Conservation (phyloP, 2,888 invertebrate genomes). For the Deroplatys truncata region DNA sequence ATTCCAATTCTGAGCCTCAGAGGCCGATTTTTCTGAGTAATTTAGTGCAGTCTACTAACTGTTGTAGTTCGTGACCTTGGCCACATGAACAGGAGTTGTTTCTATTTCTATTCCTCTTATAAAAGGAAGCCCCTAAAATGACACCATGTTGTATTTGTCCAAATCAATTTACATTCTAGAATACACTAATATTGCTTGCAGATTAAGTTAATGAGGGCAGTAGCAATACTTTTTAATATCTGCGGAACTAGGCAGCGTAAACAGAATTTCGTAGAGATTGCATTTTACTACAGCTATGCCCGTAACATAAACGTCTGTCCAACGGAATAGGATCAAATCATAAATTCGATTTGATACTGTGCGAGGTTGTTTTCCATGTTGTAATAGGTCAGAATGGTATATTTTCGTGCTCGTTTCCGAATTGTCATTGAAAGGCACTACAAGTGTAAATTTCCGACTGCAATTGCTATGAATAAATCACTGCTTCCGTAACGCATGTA, state of each 20-base stretch:
- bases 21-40: too few relatives aligned
- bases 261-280: not conserved
- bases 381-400: not conserved
- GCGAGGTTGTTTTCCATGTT: not conserved
- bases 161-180: too few relatives aligned
- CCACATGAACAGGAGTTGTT: too few relatives aligned
- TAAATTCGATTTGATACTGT: not conserved
- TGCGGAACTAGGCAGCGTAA: not conserved
- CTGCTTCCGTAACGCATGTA: not conserved
- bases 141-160: too few relatives aligned
- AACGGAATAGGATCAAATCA: not conserved
- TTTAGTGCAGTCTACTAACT: too few relatives aligned
- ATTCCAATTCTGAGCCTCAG: too few relatives aligned
- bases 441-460: not conserved
- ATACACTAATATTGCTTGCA: too few relatives aligned
- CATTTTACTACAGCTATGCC: not conserved
- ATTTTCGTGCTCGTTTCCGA: not conserved
- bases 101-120: too few relatives aligned
- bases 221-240: too few relatives aligned
- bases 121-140: too few relatives aligned
- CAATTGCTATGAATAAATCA: not conserved
- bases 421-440: not conserved
- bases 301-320: not conserved
- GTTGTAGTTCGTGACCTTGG: too few relatives aligned
- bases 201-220: too few relatives aligned